Evolutionary conservation across 1,140 invertebrate species (phyloP), one percentile per base, ranked within the genome.

Genomic region (Caenorhabditis brenneri): DNA sequence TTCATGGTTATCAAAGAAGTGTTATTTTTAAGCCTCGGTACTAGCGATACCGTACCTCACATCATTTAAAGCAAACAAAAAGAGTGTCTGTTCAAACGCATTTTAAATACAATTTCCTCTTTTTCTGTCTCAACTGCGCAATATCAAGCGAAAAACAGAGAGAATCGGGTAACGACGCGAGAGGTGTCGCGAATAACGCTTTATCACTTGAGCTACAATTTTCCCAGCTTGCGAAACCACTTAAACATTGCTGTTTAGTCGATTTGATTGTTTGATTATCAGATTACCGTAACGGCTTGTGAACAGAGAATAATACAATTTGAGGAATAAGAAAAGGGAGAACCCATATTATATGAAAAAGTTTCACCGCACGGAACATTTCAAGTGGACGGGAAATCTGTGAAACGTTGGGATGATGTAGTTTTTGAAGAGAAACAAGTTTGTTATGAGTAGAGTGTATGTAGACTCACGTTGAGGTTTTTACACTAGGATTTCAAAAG

Each of bases 191-290:
- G 65, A 74, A 74, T 74, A 74, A 42, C 36, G 65, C 65, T 74
- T 74, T 74, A 74, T 74, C 65, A 74, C 65, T 74, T 74, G 65
- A 74, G 65, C 65, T 74, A 74, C 65, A 74, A 74, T 74, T 74
- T 74, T 74, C 65, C 65, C 65, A 74, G 65, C 65, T 74, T 74
- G 65, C 65, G 65, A 74, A 74, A 74, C 65, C 65, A 74, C 65
- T 74, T 74, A 74, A 74, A 74, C 65, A 74, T 24, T 31, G 58
- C 65, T 74, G 36, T 42, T 74, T 39, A 42, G 65, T 39, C 65
- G 36, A 16, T 19, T 74, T 74, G 65, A 74, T 74, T 74, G 65
- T 74, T 74, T 74, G 65, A 15, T 74, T 12, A 74, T 74, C 36
- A 42, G 65, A 74, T 74, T 74, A 74, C 65, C 65, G 65, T 74